A percentile compares a stretch with the other conserved stretches of the same genome.
Evolutionary conservation across 2,797 vertebrate species (phyloP).

Genomic region (Gallinago stenura): DNA sequence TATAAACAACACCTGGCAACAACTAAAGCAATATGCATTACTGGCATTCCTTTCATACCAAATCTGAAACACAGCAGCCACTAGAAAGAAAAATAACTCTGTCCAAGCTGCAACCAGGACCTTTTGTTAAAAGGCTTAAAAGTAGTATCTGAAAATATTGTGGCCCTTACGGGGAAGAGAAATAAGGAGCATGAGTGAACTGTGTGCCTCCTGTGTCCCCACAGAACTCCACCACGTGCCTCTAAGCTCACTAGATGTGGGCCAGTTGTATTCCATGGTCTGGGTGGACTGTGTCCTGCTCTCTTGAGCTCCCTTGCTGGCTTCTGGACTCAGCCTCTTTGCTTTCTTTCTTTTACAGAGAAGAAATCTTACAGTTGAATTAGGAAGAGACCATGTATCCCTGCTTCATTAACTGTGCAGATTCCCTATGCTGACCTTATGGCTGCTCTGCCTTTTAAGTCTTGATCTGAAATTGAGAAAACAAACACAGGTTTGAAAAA

Average conservation of each 20-base stretch:
- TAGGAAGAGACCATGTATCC: background rate
- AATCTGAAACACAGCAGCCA: background rate
- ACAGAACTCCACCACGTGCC: rapidly evolving
- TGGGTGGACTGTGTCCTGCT: background rate
- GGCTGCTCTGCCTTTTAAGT: background rate
- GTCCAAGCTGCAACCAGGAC: background rate
- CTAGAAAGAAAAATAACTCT: background rate
- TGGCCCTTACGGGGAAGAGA: background rate
- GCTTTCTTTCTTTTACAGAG: background rate
- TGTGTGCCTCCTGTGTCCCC: background rate
- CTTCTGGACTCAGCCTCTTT: background rate
- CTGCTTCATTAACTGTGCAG: background rate
- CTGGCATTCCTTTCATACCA: background rate
- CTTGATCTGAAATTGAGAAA: background rate
- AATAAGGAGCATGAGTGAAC: background rate
- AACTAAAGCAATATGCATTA: background rate
- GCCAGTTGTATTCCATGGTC: background rate
- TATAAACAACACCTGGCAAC: background rate
- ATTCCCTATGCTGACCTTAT: background rate
- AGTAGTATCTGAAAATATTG: background rate
- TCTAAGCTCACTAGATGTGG: background rate
- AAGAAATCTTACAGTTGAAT: background rate
- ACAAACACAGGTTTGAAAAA: background rate
- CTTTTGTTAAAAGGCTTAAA: background rate
- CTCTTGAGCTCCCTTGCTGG: background rate